These are phyloP conservation scores for Dendrolimus houi DNA, from an alignment of 2,888 invertebrate genomes.

Conservation along the genomic window DNA sequence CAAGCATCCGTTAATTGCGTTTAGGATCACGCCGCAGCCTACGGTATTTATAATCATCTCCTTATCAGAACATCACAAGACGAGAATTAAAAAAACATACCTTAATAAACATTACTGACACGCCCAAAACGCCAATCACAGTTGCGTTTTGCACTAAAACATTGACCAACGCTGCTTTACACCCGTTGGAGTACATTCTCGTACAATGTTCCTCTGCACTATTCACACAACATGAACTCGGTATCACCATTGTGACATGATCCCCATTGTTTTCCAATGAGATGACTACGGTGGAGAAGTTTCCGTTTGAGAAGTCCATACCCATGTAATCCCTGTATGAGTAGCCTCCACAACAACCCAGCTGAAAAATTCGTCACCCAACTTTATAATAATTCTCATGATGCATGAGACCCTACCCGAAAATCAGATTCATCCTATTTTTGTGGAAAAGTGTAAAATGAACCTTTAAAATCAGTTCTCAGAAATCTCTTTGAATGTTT, in stretches of 20 bases:
- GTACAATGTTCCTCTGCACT: conserved; percentile 27
- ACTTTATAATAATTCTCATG: neutral
- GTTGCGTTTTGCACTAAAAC: conserved; percentile 50
- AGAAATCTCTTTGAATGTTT: no score
- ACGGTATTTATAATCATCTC: no score
- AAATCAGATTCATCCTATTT: no score
- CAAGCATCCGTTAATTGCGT: no score
- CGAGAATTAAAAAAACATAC: conserved; percentile 25
- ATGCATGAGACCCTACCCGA: neutral
- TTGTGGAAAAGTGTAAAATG: no score
- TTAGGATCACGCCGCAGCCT: no score
- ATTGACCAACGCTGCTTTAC: conserved; percentile 40
- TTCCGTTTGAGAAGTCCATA: conserved; percentile 32
- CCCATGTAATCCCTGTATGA: conserved; percentile 46
- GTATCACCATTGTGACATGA: conserved; percentile 30
- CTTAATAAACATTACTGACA: conserved; percentile 66
- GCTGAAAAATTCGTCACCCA: conserved; percentile 24
- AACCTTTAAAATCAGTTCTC: no score
- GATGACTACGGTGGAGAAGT: conserved; percentile 37
- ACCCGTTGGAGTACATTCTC: conserved; percentile 34
- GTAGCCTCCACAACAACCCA: conserved; percentile 56
- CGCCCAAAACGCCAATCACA: conserved; percentile 57
- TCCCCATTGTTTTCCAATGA: conserved; percentile 28
- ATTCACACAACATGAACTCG: conserved; percentile 41
- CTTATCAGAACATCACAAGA: no score